Percentiles rank a stretch among this genome's conserved stretches.
These are phyloP conservation scores for Alloplasta piceator DNA, from an alignment of 2,888 invertebrate species.

Conservation along the genomic window DNA sequence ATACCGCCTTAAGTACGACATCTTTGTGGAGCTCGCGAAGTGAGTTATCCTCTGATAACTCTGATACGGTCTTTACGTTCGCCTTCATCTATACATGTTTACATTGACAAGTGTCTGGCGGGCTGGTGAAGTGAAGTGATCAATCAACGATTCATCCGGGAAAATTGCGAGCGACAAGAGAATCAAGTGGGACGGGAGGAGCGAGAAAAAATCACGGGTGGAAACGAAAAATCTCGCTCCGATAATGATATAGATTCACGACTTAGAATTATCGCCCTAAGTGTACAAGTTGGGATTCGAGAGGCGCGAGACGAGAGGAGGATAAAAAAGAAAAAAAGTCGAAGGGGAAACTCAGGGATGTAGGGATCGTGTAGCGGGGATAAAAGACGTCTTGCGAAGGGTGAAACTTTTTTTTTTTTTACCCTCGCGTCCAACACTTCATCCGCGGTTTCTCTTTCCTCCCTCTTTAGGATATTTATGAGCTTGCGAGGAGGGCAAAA, in stretches of 20 bases:
- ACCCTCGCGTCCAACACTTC: too few relatives aligned
- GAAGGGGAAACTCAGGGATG: not conserved
- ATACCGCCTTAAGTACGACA: too few relatives aligned
- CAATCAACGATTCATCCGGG: constrained; percentile 43
- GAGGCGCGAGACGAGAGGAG: too few relatives aligned
- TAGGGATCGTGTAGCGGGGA: constrained; percentile 31
- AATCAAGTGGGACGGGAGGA: constrained; percentile 32
- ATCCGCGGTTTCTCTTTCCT: too few relatives aligned
- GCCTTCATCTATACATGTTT: too few relatives aligned
- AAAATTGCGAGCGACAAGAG: constrained; percentile 8
- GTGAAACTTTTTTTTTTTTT: constrained; percentile 47
- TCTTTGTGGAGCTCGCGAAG: too few relatives aligned
- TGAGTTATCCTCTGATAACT: too few relatives aligned
- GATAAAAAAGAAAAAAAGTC: too few relatives aligned
- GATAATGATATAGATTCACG: constrained; percentile 38
- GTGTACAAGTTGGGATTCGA: too few relatives aligned
- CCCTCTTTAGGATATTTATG: too few relatives aligned
- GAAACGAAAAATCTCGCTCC: constrained; percentile 17
- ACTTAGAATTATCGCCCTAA: constrained; percentile 36
- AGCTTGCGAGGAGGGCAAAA: too few relatives aligned
- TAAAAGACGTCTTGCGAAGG: constrained; percentile 46
- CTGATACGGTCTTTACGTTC: too few relatives aligned
- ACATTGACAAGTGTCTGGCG: not conserved
- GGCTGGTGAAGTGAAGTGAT: constrained; percentile 18
- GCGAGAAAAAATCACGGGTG: constrained; percentile 14